phyloP scores from a whole-genome alignment of 2,113 vertebrate genomes.

The Vombatus ursinus region DNA sequence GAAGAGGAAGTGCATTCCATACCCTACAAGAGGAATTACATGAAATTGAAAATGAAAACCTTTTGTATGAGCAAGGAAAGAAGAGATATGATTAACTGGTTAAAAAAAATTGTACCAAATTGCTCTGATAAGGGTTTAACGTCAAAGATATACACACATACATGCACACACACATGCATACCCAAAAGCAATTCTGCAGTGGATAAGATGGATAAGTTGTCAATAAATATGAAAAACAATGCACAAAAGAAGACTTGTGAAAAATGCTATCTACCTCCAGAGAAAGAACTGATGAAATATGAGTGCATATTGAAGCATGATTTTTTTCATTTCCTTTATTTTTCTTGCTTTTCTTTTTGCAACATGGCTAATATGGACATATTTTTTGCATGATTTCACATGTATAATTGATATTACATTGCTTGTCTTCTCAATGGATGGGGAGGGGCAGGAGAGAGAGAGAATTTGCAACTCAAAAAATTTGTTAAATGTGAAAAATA shows the following conservation, averaged over 20 bases:
- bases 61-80: neutral
- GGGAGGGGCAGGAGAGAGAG: neutral
- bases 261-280: conserved; percentile 43
- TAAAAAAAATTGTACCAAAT: neutral
- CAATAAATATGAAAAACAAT: neutral
- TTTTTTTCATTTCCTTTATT: neutral
- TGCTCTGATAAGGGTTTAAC: neutral
- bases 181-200: neutral
- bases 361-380: neutral
- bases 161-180: too few species aligned
- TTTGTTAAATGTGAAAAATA: neutral
- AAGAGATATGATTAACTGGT: neutral
- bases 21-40: neutral
- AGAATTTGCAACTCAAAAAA: neutral
- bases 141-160: neutral
- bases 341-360: neutral
- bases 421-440: neutral
- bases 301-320: neutral
- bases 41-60: neutral
- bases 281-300: neutral
- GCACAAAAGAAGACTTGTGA: neutral
- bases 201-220: neutral
- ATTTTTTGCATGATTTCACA: neutral
- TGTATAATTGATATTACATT: neutral
- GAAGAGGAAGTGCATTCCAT: neutral